Percentiles rank a stretch among this genome's conserved stretches.
phyloP scores from a whole-genome alignment of 2,888 invertebrate species.

The Andrena hattorfiana region DNA sequence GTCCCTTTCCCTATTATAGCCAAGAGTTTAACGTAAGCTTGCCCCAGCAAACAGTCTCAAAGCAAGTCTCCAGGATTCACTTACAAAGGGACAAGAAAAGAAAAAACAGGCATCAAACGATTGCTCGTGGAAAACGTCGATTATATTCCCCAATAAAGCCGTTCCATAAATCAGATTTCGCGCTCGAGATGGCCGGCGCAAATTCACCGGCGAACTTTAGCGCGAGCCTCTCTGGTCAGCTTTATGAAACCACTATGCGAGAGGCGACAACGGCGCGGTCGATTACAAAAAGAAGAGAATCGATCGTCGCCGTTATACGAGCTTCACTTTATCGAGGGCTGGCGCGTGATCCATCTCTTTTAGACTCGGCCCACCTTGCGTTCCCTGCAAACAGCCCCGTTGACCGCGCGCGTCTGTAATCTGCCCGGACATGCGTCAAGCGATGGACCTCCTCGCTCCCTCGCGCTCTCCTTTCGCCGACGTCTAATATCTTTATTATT shows the following conservation, averaged over 20 bases:
- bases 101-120: conserved; percentile 9
- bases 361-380: conserved; percentile 44
- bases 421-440: neutral
- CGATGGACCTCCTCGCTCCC: conserved; percentile 3
- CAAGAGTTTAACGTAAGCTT: no score
- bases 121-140: conserved; percentile 26
- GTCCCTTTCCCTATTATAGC: no score
- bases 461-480: conserved; percentile 23
- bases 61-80: neutral
- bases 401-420: conserved; percentile 3
- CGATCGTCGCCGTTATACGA: conserved; percentile 32
- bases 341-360: conserved; percentile 65
- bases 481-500: conserved; percentile 63
- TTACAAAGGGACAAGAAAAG: no score
- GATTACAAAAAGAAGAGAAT: neutral
- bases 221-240: neutral
- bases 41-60: neutral
- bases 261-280: conserved; percentile 28
- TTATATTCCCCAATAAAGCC: conserved; percentile 43
- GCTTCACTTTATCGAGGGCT: conserved; percentile 43
- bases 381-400: conserved; percentile 6
- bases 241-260: conserved; percentile 33
- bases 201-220: conserved; percentile 36
- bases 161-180: conserved; percentile 43
- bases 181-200: conserved; percentile 13